Evolutionary conservation across 1,140 invertebrate species (phyloP), one percentile per base, ranked within the genome.

Genomic region (Ostrea edulis): DNA sequence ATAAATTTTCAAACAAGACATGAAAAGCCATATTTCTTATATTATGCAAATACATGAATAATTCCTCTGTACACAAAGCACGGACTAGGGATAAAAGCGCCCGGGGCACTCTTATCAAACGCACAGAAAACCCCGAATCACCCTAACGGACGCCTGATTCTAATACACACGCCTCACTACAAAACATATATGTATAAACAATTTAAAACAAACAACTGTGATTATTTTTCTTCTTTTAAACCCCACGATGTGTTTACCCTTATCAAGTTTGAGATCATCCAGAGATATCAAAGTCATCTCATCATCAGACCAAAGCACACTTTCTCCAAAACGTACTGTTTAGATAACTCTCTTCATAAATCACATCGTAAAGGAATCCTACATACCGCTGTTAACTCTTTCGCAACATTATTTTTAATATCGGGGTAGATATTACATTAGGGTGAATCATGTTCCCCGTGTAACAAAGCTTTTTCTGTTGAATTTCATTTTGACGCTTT

Each of bases 1-100:
- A 77, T 25, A 77, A 77, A 77, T 77, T 77, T 77, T 77, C 68
- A 77, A 77, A 77, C 25, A 77, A 77, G 68, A 35, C 68, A 77
- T 25, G 68, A 77, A 77, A 77, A 29, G 68, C 68, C 68, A 77
- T 77, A 77, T 77, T 77, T 77, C 68, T 77, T 77, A 77, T 77
- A 77, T 29, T 77, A 77, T 77, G 68, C 68, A 77, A 77, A 77
- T 77, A 77, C 22, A 25, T 77, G 68, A 35, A 77, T 77, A 77
- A 77, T 77, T 77, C 68, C 68, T 77, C 29, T 77, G 68, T 77
- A 77, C 68, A 77, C 68, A 77, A 77, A 25, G 22, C 14, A 77
- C 68, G 25, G 22, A 62, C 68, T 14, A 22, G 25, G 68, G 68
- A 77, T 77, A 22, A 77, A 77, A 62, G 55, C 14, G 55, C 55